phyloP scores from a whole-genome alignment of 2,113 vertebrate genomes.

The Sinocyclocheilus grahami region DNA sequence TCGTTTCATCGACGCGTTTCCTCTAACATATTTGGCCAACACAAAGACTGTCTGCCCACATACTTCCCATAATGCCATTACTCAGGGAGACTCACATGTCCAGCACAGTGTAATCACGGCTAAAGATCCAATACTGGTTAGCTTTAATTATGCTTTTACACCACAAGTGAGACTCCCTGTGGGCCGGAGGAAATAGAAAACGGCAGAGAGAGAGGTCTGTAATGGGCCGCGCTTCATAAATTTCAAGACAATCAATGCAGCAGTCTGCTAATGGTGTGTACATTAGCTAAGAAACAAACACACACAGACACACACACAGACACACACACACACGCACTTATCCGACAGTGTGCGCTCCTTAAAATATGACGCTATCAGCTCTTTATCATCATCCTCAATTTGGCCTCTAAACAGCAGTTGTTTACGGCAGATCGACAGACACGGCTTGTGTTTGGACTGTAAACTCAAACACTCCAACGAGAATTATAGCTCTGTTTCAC shows the following conservation, averaged over 20 bases:
- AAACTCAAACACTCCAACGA: background rate
- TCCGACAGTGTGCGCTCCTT: background rate
- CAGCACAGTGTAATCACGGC: conserved; percentile 2
- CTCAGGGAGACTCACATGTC: conserved; percentile 30
- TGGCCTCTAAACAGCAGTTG: conserved; percentile 9
- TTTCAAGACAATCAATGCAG: conserved; percentile 47
- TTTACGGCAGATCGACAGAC: background rate
- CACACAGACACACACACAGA: background rate
- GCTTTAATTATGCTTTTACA: conserved; percentile 58
- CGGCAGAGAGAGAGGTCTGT: conserved; percentile 33
- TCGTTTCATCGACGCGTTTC: background rate
- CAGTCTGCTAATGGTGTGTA: conserved; percentile 47
- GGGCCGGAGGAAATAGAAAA: conserved; percentile 29
- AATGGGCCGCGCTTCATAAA: conserved; percentile 49
- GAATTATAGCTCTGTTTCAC: background rate
- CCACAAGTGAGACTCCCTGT: conserved; percentile 41
- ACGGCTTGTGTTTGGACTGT: conserved; percentile 1
- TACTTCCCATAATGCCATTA: conserved; percentile 58
- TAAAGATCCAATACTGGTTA: conserved; percentile 55
- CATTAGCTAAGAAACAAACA: conserved; percentile 48
- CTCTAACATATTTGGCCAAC: conserved; percentile 3
- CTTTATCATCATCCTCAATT: background rate
- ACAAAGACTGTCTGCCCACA: conserved; percentile 47
- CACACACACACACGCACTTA: too few relatives aligned
- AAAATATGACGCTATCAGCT: conserved; percentile 14